phyloP scores from a whole-genome alignment of 2,113 vertebrate species.

The Stictonetta naevosa region DNA sequence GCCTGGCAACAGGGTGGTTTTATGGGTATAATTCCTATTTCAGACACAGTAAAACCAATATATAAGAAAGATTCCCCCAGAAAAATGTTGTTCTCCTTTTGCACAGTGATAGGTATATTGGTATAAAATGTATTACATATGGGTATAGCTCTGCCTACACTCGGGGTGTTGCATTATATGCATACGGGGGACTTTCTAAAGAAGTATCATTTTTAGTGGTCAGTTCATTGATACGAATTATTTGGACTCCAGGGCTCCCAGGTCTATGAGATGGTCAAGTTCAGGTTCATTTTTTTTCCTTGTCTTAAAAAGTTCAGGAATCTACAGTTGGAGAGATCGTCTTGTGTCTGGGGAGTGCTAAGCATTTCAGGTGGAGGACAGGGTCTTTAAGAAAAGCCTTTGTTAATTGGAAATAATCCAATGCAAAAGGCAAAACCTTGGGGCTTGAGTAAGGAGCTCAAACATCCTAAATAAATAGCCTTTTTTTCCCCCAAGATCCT shows the following conservation, averaged over 20 bases:
- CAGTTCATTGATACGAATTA: neutral
- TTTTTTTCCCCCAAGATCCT: neutral
- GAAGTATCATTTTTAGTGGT: neutral
- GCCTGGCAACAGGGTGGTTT: neutral
- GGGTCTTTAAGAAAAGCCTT: neutral
- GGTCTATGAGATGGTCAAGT: neutral
- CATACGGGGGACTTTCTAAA: neutral
- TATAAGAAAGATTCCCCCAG: neutral
- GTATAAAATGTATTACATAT: neutral
- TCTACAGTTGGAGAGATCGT: neutral
- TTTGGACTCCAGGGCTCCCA: neutral
- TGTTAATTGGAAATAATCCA: neutral
- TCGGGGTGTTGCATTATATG: neutral
- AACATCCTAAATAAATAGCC: neutral
- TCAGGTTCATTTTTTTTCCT: neutral
- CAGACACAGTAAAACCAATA: neutral
- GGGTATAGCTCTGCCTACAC: neutral
- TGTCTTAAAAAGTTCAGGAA: neutral
- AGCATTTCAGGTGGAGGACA: neutral
- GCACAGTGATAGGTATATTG: rapidly evolving
- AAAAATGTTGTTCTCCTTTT: neutral
- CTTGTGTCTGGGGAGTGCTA: neutral
- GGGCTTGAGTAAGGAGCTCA: neutral
- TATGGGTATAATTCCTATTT: neutral
- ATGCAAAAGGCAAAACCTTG: neutral